These are phyloP conservation scores for Lethocerus indicus DNA, from an alignment of 1,140 invertebrate genomes.

Conservation along the genomic window DNA sequence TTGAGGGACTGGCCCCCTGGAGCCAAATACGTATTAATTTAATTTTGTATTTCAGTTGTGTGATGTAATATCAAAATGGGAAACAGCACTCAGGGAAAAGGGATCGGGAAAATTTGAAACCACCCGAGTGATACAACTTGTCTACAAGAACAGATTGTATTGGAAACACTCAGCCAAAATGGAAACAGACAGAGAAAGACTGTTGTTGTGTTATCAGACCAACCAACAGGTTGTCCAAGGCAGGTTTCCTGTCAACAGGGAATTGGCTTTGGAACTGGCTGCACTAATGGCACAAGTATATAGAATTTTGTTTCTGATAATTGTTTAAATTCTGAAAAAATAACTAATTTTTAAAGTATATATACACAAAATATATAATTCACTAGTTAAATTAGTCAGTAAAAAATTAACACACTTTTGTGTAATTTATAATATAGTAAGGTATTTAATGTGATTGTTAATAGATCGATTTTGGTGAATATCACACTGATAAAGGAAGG, in stretches of 20 bases:
- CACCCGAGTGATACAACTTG: conserved; percentile 75
- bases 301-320: background rate
- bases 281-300: conserved; percentile 78
- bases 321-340: background rate
- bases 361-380: background rate
- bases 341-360: background rate
- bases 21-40: background rate
- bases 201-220: conserved; percentile 80
- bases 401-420: background rate
- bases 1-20: background rate
- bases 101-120: conserved; percentile 88
- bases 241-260: conserved; percentile 67
- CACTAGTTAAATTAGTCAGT: background rate
- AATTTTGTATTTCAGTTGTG: conserved; percentile 47
- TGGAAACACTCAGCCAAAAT: conserved; percentile 67
- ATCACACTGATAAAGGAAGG: conserved; percentile 36
- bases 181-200: conserved; percentile 81
- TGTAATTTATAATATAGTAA: background rate
- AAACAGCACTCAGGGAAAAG: conserved; percentile 79
- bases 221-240: conserved; percentile 62
- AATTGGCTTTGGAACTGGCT: conserved; percentile 76
- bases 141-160: conserved; percentile 79
- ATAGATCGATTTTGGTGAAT: conserved; percentile 53
- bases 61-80: conserved; percentile 94
- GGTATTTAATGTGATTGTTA: no score